These are phyloP conservation scores for Malacoraja senta DNA, from an alignment of 2,797 vertebrate genomes.

Conservation along the genomic window DNA sequence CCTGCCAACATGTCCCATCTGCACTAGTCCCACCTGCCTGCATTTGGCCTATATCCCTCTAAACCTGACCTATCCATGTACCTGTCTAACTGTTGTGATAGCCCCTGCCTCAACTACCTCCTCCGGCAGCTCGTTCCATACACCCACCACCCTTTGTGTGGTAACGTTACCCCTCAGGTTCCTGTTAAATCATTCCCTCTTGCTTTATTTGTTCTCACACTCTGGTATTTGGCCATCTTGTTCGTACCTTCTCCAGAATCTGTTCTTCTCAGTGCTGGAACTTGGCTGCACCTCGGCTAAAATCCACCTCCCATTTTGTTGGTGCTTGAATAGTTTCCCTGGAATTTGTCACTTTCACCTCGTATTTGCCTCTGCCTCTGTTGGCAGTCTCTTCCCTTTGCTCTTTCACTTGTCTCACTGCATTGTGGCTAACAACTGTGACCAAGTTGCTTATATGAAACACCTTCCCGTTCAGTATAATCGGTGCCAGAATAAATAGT, in stretches of 20 bases:
- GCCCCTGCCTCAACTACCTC: no score
- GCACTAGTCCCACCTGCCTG: no score
- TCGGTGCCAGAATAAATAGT: background rate
- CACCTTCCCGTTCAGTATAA: background rate
- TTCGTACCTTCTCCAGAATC: background rate
- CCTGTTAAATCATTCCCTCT: background rate
- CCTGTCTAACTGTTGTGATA: no score
- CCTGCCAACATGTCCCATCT: no score
- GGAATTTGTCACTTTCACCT: background rate
- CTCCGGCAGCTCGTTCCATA: no score
- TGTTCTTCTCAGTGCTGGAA: background rate
- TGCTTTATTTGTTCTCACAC: background rate
- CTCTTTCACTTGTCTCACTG: background rate
- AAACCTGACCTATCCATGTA: no score
- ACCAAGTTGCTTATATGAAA: background rate
- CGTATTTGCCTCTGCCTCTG: background rate
- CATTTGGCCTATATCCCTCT: no score
- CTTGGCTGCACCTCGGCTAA: background rate
- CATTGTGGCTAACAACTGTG: background rate
- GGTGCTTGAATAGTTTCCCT: background rate
- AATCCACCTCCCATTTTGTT: background rate
- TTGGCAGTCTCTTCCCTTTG: background rate
- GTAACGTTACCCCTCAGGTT: no score
- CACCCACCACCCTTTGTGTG: no score
- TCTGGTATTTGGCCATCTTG: background rate